phyloP scores from a whole-genome alignment of 2,888 invertebrate species.

The Stenoptilia bipunctidactyla region DNA sequence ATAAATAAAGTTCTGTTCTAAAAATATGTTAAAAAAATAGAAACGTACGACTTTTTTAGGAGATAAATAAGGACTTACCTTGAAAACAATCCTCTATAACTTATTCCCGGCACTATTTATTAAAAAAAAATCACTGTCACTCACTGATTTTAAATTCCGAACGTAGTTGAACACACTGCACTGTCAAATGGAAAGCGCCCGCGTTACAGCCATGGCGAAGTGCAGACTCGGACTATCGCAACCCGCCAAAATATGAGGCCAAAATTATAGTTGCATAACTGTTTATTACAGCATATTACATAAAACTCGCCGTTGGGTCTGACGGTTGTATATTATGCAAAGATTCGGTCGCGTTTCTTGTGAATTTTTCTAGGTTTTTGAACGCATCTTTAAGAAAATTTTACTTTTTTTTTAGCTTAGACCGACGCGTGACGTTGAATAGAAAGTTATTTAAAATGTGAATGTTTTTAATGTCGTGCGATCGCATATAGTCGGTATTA shows the following conservation, averaged over 20 bases:
- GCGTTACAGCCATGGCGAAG: conserved; percentile 39
- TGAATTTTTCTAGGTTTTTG: conserved; percentile 36
- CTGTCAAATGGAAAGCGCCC: conserved; percentile 38
- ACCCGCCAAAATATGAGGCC: conserved; percentile 60
- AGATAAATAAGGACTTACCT: conserved; percentile 18
- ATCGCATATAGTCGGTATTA: no score
- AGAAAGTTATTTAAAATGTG: no score
- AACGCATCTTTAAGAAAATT: conserved; percentile 26
- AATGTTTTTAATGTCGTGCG: no score
- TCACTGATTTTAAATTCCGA: conserved; percentile 17
- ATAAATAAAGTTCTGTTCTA: no score
- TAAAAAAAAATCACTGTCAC: conserved; percentile 27
- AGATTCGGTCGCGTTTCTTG: conserved; percentile 28
- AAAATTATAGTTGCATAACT: conserved; percentile 50
- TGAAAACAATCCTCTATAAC: conserved; percentile 17
- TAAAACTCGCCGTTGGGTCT: conserved; percentile 55
- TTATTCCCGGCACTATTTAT: conserved; percentile 16
- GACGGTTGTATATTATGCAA: conserved; percentile 35
- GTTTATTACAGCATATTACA: conserved; percentile 58
- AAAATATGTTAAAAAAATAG: no score
- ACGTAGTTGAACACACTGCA: conserved; percentile 18
- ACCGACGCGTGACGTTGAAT: no score
- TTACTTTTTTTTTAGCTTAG: no score
- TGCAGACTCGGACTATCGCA: conserved; percentile 39
- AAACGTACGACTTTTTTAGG: no score